These are phyloP conservation scores for Falco concolor DNA, from an alignment of 2,797 vertebrate genomes.

Conservation along the genomic window DNA sequence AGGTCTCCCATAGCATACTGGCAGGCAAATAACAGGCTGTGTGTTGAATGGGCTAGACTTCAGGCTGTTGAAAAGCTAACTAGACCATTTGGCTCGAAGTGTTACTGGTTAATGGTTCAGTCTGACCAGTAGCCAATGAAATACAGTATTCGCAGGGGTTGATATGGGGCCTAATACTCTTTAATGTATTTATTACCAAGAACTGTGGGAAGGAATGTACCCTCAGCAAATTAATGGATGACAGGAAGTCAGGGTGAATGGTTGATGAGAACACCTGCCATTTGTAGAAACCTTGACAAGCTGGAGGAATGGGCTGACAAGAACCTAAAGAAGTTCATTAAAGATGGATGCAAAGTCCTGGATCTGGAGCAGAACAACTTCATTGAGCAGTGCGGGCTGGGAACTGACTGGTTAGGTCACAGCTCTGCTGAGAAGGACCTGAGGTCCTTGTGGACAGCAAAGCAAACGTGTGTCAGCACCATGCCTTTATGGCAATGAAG, in stretches of 20 bases:
- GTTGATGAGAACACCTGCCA: neutral
- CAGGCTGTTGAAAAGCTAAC: neutral
- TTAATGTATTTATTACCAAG: neutral
- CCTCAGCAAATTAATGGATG: neutral
- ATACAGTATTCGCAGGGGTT: fast-evolving
- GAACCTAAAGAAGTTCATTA: neutral
- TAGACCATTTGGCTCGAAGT: neutral
- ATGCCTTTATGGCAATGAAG: neutral
- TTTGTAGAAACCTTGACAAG: neutral
- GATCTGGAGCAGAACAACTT: neutral
- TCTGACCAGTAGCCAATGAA: neutral
- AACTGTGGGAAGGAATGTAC: neutral
- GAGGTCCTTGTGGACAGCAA: neutral
- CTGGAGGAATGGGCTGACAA: neutral
- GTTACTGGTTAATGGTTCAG: neutral
- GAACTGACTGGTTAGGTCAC: neutral
- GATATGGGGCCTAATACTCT: neutral
- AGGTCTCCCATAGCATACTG: neutral
- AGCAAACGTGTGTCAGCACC: neutral
- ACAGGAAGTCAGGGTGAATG: neutral
- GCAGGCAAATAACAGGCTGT: neutral
- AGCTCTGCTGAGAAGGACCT: neutral
- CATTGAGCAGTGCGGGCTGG: neutral
- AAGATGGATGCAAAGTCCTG: neutral
- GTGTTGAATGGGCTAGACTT: neutral